A percentile compares a stretch with the other conserved stretches of the same genome.
These are phyloP conservation scores for Coremacera marginata DNA, from an alignment of 2,888 invertebrate genomes.

Conservation along the genomic window DNA sequence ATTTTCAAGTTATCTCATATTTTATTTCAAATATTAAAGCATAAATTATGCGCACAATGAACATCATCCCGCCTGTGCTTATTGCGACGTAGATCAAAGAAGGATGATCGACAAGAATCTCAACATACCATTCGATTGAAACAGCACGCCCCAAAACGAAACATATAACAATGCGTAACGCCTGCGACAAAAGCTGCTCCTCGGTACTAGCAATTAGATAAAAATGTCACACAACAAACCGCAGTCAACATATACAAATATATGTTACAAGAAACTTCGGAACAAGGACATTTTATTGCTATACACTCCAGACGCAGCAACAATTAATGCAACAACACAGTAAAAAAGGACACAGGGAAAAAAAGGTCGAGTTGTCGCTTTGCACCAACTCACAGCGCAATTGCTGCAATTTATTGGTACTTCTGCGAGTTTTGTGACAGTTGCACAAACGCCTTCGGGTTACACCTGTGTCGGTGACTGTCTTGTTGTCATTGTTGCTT, in stretches of 20 bases:
- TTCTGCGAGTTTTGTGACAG: conserved; percentile 33
- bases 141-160: conserved; percentile 21
- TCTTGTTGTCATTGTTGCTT: not conserved
- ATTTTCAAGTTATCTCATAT: too few species aligned
- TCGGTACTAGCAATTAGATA: conserved; percentile 62
- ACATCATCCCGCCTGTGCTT: too few species aligned
- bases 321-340: not conserved
- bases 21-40: too few species aligned
- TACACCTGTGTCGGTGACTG: conserved; percentile 46
- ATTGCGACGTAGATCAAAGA: too few species aligned
- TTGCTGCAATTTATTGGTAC: conserved; percentile 57
- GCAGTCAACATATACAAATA: conserved; percentile 54
- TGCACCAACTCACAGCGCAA: conserved; percentile 18
- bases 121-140: not conserved
- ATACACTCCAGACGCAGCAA: not conserved
- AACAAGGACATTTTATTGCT: conserved; percentile 18
- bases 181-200: conserved; percentile 12
- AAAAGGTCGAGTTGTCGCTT: not conserved
- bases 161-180: conserved; percentile 1
- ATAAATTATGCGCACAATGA: too few species aligned
- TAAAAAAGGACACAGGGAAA: not conserved
- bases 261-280: conserved; percentile 53
- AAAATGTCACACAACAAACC: conserved; percentile 68
- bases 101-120: not conserved
- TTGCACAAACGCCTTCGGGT: conserved; percentile 50